Percentiles rank a stretch among this genome's conserved stretches.
phyloP scores from a whole-genome alignment of 2,113 vertebrate genomes.

The Varanus komodoensis region DNA sequence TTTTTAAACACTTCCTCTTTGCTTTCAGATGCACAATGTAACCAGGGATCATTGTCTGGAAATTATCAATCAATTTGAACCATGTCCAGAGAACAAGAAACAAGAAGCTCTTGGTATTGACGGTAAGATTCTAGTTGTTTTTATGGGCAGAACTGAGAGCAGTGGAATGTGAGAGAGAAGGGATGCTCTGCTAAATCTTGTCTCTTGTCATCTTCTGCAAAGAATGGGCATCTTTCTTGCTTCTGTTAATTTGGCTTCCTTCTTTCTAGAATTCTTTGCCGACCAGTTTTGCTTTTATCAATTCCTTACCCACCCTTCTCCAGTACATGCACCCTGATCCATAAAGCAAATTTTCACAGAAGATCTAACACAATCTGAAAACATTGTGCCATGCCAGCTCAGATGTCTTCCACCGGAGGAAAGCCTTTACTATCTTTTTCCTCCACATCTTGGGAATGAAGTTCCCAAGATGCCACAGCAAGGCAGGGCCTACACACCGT shows the following conservation, averaged over 20 bases:
- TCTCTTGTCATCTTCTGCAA: background rate
- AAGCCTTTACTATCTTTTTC: background rate
- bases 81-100: slow-evolving; percentile 90
- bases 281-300: background rate
- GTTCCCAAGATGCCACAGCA: background rate
- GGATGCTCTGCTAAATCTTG: background rate
- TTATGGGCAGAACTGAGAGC: background rate
- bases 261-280: background rate
- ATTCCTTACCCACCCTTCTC: background rate
- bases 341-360: background rate
- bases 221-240: background rate
- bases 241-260: background rate
- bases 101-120: slow-evolving; percentile 92
- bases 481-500: background rate
- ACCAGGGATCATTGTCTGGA: slow-evolving; percentile 89
- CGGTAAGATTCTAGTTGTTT: slow-evolving; percentile 77
- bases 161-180: background rate
- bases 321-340: background rate
- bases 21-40: slow-evolving; percentile 87
- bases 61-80: slow-evolving; percentile 93
- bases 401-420: background rate
- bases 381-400: background rate
- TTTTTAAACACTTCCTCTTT: background rate
- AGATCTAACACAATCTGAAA: background rate
- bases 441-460: background rate